Conservation (phyloP, 1,140 invertebrate species). For the Theocolax elegans region DNA sequence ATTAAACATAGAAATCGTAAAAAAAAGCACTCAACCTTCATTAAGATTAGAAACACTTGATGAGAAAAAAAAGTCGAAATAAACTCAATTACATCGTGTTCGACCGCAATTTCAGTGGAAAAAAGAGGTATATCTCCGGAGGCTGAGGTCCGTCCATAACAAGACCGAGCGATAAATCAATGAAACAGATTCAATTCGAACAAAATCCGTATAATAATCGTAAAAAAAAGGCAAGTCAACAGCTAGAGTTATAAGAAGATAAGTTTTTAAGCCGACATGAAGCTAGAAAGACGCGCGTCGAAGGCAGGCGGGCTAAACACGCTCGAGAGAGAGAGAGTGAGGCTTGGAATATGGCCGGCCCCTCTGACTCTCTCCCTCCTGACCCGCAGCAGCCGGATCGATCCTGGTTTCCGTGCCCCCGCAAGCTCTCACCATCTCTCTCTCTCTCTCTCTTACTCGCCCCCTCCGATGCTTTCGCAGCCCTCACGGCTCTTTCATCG, state of each 20-base stretch:
- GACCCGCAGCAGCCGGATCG: slow-evolving; percentile 15
- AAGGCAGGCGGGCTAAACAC: slow-evolving; percentile 20
- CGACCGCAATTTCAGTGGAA: no score
- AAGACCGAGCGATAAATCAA: slow-evolving; percentile 32
- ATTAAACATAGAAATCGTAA: no score
- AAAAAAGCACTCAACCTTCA: no score
- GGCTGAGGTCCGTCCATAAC: background rate
- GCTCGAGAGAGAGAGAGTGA: background rate
- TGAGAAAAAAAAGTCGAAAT: no score
- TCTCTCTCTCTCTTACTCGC: slow-evolving; percentile 11
- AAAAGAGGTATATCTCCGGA: no score
- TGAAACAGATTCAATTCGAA: slow-evolving; percentile 26
- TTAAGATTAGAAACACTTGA: no score
- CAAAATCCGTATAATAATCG: slow-evolving; percentile 32
- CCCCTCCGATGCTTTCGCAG: background rate
- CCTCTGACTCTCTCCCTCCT: background rate
- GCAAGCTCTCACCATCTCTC: slow-evolving; percentile 17
- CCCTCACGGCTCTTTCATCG: background rate
- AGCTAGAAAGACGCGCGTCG: slow-evolving; percentile 3
- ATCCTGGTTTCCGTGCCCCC: slow-evolving; percentile 12
- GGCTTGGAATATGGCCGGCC: slow-evolving; percentile 7
- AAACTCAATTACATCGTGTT: no score
- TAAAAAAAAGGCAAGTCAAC: slow-evolving; percentile 23
- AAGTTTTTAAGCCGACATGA: slow-evolving; percentile 23
- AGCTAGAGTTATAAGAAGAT: slow-evolving; percentile 36